These are phyloP conservation scores for Amorpha juglandis DNA, from an alignment of 2,888 invertebrate species.

Conservation along the genomic window DNA sequence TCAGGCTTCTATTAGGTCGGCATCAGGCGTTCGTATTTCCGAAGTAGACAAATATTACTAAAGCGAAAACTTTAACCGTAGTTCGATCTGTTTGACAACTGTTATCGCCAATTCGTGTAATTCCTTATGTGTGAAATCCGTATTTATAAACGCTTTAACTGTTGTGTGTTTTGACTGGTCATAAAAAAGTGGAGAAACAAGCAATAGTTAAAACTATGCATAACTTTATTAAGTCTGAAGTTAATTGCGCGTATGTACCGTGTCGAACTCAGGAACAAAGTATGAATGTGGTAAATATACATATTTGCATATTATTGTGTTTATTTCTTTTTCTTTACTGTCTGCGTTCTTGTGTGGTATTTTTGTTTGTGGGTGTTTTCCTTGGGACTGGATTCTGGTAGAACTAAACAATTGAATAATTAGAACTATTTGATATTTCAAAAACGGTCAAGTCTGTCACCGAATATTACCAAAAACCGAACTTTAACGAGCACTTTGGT, in stretches of 20 bases:
- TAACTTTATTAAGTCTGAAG: neutral
- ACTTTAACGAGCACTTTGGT: too few species aligned
- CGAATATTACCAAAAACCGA: too few species aligned
- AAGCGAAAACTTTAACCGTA: too few species aligned
- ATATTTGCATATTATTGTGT: slow-evolving; percentile 64
- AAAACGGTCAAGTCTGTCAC: too few species aligned
- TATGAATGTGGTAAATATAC: slow-evolving; percentile 61
- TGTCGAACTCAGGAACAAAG: slow-evolving; percentile 49
- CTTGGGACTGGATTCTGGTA: neutral
- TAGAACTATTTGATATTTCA: neutral
- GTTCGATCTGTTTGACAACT: slow-evolving; percentile 7
- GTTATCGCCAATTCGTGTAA: slow-evolving; percentile 9
- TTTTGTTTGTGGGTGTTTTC: slow-evolving; percentile 1
- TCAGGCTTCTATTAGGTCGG: too few species aligned
- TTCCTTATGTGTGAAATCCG: neutral
- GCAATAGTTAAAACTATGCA: neutral
- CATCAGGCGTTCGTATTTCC: too few species aligned
- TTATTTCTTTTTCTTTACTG: slow-evolving; percentile 38
- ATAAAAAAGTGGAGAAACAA: neutral
- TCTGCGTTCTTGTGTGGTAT: neutral
- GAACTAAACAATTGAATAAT: neutral
- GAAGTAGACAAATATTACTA: too few species aligned
- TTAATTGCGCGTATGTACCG: slow-evolving; percentile 29
- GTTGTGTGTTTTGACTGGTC: neutral
- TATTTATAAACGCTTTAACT: neutral